Evolutionary conservation across 2,888 invertebrate species (phyloP).

Genomic region (Argyra leucocephala): DNA sequence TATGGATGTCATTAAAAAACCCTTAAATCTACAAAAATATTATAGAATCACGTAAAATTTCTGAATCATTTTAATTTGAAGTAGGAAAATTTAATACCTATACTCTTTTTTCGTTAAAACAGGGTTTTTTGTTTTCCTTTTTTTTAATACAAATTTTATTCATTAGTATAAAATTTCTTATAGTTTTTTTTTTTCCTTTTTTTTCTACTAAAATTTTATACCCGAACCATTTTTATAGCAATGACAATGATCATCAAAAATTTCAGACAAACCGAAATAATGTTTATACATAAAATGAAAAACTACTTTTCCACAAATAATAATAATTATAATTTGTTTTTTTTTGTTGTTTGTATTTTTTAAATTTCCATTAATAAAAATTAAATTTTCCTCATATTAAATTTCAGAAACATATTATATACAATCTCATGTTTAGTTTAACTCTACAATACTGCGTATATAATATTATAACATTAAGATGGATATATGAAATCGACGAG

Average conservation of each 20-base stretch:
- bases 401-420: too few relatives aligned
- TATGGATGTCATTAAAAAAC: too few relatives aligned
- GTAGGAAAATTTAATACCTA: too few relatives aligned
- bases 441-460: too few relatives aligned
- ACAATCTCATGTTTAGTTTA: too few relatives aligned
- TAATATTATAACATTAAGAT: too few relatives aligned
- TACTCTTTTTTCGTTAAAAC: too few relatives aligned
- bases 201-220: neutral
- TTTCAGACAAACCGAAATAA: neutral
- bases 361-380: neutral
- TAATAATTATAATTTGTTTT: neutral
- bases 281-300: neutral
- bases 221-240: neutral
- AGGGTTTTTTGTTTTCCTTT: too few relatives aligned
- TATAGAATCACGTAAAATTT: too few relatives aligned
- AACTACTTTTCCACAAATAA: neutral
- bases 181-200: neutral
- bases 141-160: too few relatives aligned
- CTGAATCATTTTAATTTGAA: too few relatives aligned
- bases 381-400: neutral
- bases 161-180: neutral
- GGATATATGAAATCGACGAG: neutral
- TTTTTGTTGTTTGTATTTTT: neutral
- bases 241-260: constrained; percentile 1
- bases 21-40: too few relatives aligned